Base-by-base conservation (phyloP, 2,113 vertebrate species). In the Leptobrachium leishanense region DNA sequence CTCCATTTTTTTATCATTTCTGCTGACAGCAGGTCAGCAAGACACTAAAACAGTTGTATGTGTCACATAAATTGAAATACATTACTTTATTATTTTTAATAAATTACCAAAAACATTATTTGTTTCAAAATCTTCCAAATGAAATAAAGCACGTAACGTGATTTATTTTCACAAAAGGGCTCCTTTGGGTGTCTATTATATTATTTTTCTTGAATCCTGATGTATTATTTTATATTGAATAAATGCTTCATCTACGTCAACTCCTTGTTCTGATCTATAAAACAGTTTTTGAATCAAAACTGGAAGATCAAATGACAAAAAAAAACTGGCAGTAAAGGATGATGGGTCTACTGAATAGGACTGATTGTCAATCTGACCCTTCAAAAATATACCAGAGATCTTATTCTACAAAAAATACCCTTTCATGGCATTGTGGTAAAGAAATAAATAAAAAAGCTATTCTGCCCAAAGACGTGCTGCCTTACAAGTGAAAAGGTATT, bases 401-500 rank as follows among this genome's bases (percentile, higher is more conserved):
- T 46, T 81, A 67, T 50, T 67, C n/a, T 43, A 43, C 6, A 2
- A 82, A 85, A 87, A 77, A 82, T 84, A 82, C 84, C 75, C 78
- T 73, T 62, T 81, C 46, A 87, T 86, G 46, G 46, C 46, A 50
- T 50, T 50, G 86, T 84, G 84, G 81, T 86, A 72, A 72, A 43
- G 11, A 57, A 5, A 53, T 2, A 43, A 59, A 4, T 42, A 39
- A 86, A 82, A 75, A 84, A 81, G 82, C 86, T 86, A n/a, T 82
- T 86, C 84, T 86, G 59, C 89, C 88, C 87, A 88, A 87, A 84
- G 85, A 86, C 80, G 83, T 83, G 87, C 86, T 85, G 75, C 84
- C 9, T 77, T 85, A 82, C 81, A 81, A 75, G 85, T 69, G 85
- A 87, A 85, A 87, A 88, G 87, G 85, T 81, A 87, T 88, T 89